These are phyloP conservation scores for Drosophila jambulina DNA, from an alignment of 1,140 invertebrate species.

Conservation along the genomic window DNA sequence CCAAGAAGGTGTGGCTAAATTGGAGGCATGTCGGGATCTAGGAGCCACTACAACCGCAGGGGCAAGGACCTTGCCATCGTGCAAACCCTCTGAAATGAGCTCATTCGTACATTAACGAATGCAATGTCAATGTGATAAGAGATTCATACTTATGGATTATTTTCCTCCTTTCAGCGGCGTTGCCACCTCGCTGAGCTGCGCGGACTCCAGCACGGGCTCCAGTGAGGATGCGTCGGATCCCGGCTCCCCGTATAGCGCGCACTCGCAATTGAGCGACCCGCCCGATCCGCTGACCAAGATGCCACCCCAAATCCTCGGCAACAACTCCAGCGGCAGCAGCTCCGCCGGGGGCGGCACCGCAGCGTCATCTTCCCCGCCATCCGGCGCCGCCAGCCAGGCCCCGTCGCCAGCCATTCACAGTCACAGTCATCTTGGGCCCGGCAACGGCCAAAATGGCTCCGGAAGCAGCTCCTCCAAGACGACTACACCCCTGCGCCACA, in stretches of 20 bases:
- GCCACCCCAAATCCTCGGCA: constrained; percentile 77
- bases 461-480: constrained; percentile 56
- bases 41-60: not conserved
- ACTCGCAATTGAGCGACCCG: constrained; percentile 84
- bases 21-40: not conserved
- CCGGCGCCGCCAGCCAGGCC: constrained; percentile 20
- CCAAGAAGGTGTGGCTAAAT: constrained; percentile 41
- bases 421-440: constrained; percentile 27
- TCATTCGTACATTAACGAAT: not conserved
- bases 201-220: constrained; percentile 89
- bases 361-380: constrained; percentile 31
- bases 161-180: constrained; percentile 87
- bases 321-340: constrained; percentile 36
- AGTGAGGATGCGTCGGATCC: constrained; percentile 93
- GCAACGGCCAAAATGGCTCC: constrained; percentile 21
- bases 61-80: not conserved
- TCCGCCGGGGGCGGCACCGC: constrained; percentile 23
- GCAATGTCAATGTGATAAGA: not conserved
- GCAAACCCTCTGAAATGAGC: not conserved
- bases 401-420: constrained; percentile 27
- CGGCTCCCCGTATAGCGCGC: constrained; percentile 91
- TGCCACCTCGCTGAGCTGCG: constrained; percentile 88
- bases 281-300: constrained; percentile 61
- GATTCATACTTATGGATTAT: constrained; percentile 1
- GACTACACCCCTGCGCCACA: constrained; percentile 39